A percentile compares a stretch with the other conserved stretches of the same genome.
Evolutionary conservation across 2,113 vertebrate species (phyloP).

Genomic region (Saguinus midas): DNA sequence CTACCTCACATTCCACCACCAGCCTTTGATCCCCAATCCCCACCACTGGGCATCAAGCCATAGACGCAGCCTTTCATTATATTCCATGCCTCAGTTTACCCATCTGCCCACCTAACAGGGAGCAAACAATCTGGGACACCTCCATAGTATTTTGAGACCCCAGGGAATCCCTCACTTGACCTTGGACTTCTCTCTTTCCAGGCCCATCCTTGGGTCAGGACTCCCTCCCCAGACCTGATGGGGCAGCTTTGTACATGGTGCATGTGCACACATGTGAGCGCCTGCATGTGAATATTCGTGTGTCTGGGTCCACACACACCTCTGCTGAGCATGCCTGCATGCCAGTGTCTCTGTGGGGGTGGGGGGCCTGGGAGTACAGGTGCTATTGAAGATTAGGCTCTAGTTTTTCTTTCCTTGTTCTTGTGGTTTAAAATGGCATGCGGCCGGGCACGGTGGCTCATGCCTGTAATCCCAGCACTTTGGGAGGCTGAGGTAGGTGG

Average conservation of each 20-base stretch:
- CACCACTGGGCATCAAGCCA: neutral
- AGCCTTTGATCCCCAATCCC: neutral
- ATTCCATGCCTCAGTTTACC: neutral
- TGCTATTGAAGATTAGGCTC: neutral
- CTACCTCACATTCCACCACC: neutral
- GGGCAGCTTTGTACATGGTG: neutral
- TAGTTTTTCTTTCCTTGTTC: neutral
- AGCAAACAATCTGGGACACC: neutral
- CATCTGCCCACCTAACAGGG: neutral
- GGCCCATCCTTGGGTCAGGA: neutral
- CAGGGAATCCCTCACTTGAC: neutral
- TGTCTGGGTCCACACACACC: neutral
- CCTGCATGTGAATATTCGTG: neutral
- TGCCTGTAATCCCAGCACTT: too few relatives aligned
- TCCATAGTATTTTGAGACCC: neutral
- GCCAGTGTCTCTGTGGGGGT: neutral
- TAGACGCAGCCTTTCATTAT: neutral
- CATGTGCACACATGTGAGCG: neutral
- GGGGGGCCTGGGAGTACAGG: neutral
- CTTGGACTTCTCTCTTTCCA: neutral
- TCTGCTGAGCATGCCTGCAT: neutral
- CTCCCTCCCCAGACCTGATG: neutral
- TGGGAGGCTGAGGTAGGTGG: too few relatives aligned
- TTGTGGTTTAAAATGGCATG: slow-evolving; percentile 7
- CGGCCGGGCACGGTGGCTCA: neutral